Percentiles rank a stretch among this genome's conserved stretches.
These are phyloP conservation scores for Diarsia dahlii DNA, from an alignment of 2,888 invertebrate species.

Conservation along the genomic window DNA sequence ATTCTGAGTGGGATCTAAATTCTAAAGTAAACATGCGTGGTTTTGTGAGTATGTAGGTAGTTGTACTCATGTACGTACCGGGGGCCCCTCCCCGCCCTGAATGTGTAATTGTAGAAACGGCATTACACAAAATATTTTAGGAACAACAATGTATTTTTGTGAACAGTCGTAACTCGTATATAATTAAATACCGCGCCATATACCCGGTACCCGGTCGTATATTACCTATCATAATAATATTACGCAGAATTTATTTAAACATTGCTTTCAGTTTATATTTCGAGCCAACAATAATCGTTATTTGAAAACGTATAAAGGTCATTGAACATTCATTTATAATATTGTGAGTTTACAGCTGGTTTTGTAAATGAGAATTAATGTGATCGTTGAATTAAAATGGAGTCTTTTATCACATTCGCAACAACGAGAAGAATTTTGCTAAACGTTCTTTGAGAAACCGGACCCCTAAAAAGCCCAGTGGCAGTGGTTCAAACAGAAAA, in stretches of 20 bases:
- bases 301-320: slow-evolving; percentile 35
- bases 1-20: slow-evolving; percentile 68
- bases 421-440: slow-evolving; percentile 34
- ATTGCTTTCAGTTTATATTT: slow-evolving; percentile 8
- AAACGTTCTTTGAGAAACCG: slow-evolving; percentile 35
- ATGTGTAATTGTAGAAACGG: slow-evolving; percentile 47
- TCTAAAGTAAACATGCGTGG: slow-evolving; percentile 61
- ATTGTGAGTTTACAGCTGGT: neutral
- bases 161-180: slow-evolving; percentile 9
- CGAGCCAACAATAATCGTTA: slow-evolving; percentile 9
- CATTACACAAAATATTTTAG: slow-evolving; percentile 35
- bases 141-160: slow-evolving; percentile 45
- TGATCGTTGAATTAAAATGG: slow-evolving; percentile 31
- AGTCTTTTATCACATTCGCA: slow-evolving; percentile 38
- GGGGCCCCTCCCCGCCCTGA: slow-evolving; percentile 22
- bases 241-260: slow-evolving; percentile 27
- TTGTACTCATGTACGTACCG: slow-evolving; percentile 10
- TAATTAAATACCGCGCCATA: slow-evolving; percentile 37
- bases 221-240: slow-evolving; percentile 32
- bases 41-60: slow-evolving; percentile 44
- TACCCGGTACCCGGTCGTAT: neutral
- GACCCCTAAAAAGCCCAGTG: slow-evolving; percentile 28
- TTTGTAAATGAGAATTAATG: slow-evolving; percentile 14
- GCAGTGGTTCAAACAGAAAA: slow-evolving; percentile 44
- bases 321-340: slow-evolving; percentile 22